Evolutionary conservation across 2,797 vertebrate species (phyloP).

Genomic region (Anabacerthia variegaticeps): DNA sequence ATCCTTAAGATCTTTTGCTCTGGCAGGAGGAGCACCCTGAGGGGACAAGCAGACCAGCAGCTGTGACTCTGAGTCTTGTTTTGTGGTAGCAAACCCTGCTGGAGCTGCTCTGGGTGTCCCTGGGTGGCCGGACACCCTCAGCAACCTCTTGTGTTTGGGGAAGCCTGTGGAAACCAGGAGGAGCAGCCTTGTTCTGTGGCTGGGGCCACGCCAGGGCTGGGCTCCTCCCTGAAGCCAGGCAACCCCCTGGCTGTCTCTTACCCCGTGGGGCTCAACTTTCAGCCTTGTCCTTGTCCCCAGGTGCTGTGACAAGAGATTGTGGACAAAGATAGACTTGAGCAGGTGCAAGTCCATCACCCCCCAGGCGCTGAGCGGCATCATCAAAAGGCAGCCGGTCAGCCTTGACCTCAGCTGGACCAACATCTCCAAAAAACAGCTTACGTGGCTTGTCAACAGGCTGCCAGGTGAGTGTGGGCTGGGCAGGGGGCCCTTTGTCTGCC

Average conservation of each 20-base stretch:
- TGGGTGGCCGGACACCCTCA: accelerated
- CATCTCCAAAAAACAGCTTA: conserved; percentile 97
- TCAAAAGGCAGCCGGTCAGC: conserved; percentile 92
- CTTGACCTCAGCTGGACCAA: conserved; percentile 97
- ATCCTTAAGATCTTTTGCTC: background rate
- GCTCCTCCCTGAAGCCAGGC: background rate
- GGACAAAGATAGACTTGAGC: conserved; percentile 94
- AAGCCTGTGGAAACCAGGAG: background rate
- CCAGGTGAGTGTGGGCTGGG: conserved; percentile 80
- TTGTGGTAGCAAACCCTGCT: background rate
- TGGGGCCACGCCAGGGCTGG: accelerated
- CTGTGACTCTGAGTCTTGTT: background rate
- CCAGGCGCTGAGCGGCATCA: conserved; percentile 94
- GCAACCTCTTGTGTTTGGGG: background rate
- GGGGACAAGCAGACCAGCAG: background rate
- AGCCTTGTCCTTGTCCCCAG: conserved; percentile 72
- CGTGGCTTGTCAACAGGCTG: conserved; percentile 93
- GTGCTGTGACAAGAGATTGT: conserved; percentile 97
- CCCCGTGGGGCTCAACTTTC: background rate
- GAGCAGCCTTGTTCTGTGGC: background rate
- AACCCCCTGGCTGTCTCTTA: accelerated
- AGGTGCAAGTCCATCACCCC: conserved; percentile 92
- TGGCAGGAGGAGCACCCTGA: background rate
- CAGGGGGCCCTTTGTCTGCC: background rate
- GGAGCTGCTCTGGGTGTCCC: background rate